These are phyloP conservation scores for Nansenia antarctica DNA, from an alignment of 2,113 vertebrate species.

Conservation along the genomic window DNA sequence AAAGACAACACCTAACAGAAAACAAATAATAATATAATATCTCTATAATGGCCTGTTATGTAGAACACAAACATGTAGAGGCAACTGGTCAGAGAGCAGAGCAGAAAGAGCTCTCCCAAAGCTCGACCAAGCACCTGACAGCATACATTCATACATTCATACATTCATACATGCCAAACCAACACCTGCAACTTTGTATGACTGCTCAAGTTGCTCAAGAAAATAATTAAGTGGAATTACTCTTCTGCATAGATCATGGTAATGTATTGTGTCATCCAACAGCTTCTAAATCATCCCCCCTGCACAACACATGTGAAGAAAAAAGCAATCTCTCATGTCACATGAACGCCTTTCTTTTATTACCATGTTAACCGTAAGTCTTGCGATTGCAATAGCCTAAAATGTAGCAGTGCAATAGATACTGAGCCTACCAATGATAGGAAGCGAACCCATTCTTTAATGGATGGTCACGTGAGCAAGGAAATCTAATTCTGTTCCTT, in stretches of 20 bases:
- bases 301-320: not conserved
- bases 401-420: constrained; percentile 14
- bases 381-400: too few relatives aligned
- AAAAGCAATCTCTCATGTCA: not conserved
- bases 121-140: too few relatives aligned
- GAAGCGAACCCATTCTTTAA: constrained; percentile 41
- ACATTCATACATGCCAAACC: constrained; percentile 8
- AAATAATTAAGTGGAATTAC: too few relatives aligned
- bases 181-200: too few relatives aligned
- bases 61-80: not conserved
- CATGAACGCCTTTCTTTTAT: not conserved
- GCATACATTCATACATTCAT: too few relatives aligned
- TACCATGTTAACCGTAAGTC: too few relatives aligned
- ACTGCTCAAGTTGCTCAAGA: too few relatives aligned
- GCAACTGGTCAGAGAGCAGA: not conserved
- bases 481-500: constrained; percentile 38
- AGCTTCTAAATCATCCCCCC: not conserved
- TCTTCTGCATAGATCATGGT: too few relatives aligned
- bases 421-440: constrained; percentile 38
- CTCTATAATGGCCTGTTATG: not conserved
- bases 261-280: not conserved
- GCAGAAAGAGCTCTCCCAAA: not conserved
- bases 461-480: constrained; percentile 46
- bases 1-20: not conserved
- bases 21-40: not conserved